A percentile compares a stretch with the other conserved stretches of the same genome.
Conservation (phyloP, 2,888 invertebrate species). For the Melitaea athalia region DNA sequence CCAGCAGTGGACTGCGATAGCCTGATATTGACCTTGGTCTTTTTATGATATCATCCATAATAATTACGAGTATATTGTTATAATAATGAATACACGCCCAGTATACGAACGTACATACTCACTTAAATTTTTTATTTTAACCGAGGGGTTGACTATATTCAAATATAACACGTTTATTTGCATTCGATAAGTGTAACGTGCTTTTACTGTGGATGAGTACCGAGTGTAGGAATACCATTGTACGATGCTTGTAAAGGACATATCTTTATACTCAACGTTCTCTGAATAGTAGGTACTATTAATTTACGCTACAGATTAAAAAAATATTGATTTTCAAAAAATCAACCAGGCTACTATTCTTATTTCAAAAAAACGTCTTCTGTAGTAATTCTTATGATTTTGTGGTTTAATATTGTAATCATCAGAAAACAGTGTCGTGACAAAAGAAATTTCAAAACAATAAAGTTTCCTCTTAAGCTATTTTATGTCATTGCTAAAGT, state of each 20-base stretch:
- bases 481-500: no score
- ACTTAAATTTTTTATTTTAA: constrained; percentile 40
- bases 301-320: no score
- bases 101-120: constrained; percentile 20
- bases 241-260: neutral
- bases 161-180: constrained; percentile 70
- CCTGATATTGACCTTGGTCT: neutral
- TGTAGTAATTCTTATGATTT: no score
- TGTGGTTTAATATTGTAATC: no score
- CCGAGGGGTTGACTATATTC: constrained; percentile 57
- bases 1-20: no score
- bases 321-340: no score
- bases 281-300: neutral
- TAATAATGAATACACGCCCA: constrained; percentile 22
- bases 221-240: constrained; percentile 49
- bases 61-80: neutral
- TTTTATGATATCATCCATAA: neutral
- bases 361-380: no score
- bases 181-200: constrained; percentile 66
- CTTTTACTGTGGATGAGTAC: constrained; percentile 60
- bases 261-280: neutral
- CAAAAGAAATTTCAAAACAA: neutral
- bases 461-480: neutral
- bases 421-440: neutral
- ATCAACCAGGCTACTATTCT: no score